These are phyloP conservation scores for Pituophis catenifer DNA, from an alignment of 2,113 vertebrate species.

Conservation along the genomic window DNA sequence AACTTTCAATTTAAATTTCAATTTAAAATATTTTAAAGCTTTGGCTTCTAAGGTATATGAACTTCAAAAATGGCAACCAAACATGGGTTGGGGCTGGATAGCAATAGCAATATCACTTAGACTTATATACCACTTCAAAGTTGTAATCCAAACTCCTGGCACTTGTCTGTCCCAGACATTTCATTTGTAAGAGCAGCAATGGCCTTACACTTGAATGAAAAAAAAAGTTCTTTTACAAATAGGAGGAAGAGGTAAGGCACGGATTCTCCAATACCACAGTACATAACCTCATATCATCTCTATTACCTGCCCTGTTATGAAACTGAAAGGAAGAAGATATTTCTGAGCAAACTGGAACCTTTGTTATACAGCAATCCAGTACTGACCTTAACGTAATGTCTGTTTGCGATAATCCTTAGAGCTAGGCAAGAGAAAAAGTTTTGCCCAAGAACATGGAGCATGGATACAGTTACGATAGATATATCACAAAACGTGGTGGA, in stretches of 20 bases:
- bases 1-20: neutral
- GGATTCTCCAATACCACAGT: neutral
- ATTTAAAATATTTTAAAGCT: neutral
- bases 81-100: neutral
- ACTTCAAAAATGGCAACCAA: neutral
- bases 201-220: neutral
- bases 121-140: no score
- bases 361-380: neutral
- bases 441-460: neutral
- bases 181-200: neutral
- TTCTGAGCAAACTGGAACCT: neutral
- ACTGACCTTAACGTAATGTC: neutral
- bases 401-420: neutral
- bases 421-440: neutral
- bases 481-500: neutral
- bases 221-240: neutral
- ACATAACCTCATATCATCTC: neutral
- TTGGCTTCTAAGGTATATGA: neutral
- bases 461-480: neutral
- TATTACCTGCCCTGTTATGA: neutral
- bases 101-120: no score
- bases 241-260: neutral
- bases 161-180: neutral
- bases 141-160: neutral
- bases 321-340: neutral